Evolutionary conservation across 1,140 invertebrate species (phyloP).

Genomic region (Diabrotica virgifera): DNA sequence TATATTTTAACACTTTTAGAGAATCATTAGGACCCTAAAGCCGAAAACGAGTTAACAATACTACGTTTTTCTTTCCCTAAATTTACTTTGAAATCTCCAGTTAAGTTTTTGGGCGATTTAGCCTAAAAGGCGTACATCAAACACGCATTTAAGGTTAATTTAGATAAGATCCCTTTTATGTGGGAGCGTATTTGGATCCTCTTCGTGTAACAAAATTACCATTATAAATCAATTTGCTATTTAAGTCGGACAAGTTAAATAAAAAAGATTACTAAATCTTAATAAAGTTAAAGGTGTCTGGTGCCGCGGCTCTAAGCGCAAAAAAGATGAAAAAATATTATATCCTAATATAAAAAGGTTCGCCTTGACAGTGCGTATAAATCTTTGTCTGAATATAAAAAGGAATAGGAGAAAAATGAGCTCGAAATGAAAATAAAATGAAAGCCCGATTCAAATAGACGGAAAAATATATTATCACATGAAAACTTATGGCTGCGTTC

Average conservation of each 20-base stretch:
- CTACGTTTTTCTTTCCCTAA: no score
- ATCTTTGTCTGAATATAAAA: constrained; percentile 46
- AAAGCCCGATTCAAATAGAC: constrained; percentile 44
- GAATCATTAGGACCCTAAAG: no score
- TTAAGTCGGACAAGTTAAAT: constrained; percentile 33
- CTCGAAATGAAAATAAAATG: constrained; percentile 47
- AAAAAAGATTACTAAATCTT: constrained; percentile 41
- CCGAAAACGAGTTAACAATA: no score
- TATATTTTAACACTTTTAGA: no score
- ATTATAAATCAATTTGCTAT: constrained; percentile 36
- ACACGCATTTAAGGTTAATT: no score
- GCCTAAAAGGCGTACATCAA: no score
- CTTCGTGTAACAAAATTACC: constrained; percentile 5
- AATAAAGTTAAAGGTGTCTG: constrained; percentile 38
- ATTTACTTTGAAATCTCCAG: no score
- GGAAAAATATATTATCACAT: constrained; percentile 43
- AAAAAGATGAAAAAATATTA: constrained; percentile 44
- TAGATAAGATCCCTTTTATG: no score
- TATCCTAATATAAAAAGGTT: constrained; percentile 47
- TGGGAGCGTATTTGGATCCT: background rate
- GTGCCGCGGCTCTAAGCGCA: constrained; percentile 5
- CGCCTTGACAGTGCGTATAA: constrained; percentile 44
- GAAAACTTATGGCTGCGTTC: constrained; percentile 36
- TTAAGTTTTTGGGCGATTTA: no score
- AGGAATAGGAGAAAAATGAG: constrained; percentile 47